Evolutionary conservation across 2,113 vertebrate genomes (phyloP).

Genomic region (Zapus hudsonius): DNA sequence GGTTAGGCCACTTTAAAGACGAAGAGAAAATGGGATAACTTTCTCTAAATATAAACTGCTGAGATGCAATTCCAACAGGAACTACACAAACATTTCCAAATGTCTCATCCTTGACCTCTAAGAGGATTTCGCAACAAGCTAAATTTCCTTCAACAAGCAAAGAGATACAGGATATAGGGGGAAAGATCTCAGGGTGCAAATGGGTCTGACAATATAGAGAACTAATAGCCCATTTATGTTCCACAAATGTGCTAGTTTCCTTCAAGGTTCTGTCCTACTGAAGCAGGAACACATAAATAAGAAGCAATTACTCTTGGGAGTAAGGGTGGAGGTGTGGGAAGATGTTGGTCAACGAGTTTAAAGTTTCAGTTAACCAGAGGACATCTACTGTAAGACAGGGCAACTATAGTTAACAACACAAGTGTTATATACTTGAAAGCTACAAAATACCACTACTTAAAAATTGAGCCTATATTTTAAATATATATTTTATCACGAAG

Average conservation of each 20-base stretch:
- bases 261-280: neutral
- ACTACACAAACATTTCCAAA: constrained; percentile 58
- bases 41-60: neutral
- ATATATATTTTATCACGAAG: neutral
- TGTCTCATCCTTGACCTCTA: constrained; percentile 25
- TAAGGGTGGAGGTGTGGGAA: neutral
- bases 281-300: constrained; percentile 8
- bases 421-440: neutral
- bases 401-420: neutral
- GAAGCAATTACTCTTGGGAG: neutral
- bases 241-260: neutral
- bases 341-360: neutral
- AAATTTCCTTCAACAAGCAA: neutral
- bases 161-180: neutral
- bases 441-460: neutral
- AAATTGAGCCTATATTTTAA: neutral
- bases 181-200: neutral
- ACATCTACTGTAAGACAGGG: neutral
- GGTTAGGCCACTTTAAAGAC: constrained; percentile 26
- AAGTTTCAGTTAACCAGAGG: neutral
- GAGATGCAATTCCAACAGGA: constrained; percentile 12
- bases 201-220: neutral
- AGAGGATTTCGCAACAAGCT: neutral
- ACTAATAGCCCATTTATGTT: neutral
- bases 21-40: neutral